Evolutionary conservation across 2,888 invertebrate genomes (phyloP), one percentile per base, ranked within the genome.

Genomic region (Shargacucullia verbasci): DNA sequence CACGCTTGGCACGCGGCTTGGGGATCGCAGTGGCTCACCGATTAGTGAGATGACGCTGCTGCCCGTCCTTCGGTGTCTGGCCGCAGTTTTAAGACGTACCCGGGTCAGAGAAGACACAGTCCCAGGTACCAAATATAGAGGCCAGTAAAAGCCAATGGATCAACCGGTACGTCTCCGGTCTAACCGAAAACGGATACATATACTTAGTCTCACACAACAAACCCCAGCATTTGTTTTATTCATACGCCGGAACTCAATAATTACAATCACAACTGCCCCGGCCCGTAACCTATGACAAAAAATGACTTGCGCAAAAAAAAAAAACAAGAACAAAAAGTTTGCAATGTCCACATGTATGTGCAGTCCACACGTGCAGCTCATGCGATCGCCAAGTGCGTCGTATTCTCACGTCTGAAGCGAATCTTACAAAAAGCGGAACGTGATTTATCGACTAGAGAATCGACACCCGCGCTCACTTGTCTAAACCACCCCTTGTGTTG

Each of bases 341-440:
- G 66, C 76, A 78, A 69, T 78, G 79, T 78, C 80, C 78, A 79
- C 60, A 37, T 48, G 59, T 55, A 76, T 76, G 71, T 56, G 41
- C 34, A 20, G 11, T 65, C 69, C 76, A 71, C 87, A 87, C 85
- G 86, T 87, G 89, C 83, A 80, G 63, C 64, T 53, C 70, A 78
- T 83, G 80, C 85, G 83, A 85, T 82, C 81, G 72, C 70, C 74
- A 74, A 76, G 73, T 79, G 78, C 78, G 63, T 61, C 62, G 64
- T 53, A 78, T 88, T 89, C 90, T 88, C 90, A 90, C 89, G 89
- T 86, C 79, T 80, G 78, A 55, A 63, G 66, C 70, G 73, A 68
- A 68, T 67, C 61, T 66, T 55, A 83, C 82, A 83, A 83, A 80
- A 80, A 80, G 62, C 61, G 49, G 70, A 73, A 79, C 83, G 85